Percentiles rank a stretch among this genome's conserved stretches.
These are phyloP conservation scores for Opisthograptis luteolata DNA, from an alignment of 2,888 invertebrate genomes.

Conservation along the genomic window DNA sequence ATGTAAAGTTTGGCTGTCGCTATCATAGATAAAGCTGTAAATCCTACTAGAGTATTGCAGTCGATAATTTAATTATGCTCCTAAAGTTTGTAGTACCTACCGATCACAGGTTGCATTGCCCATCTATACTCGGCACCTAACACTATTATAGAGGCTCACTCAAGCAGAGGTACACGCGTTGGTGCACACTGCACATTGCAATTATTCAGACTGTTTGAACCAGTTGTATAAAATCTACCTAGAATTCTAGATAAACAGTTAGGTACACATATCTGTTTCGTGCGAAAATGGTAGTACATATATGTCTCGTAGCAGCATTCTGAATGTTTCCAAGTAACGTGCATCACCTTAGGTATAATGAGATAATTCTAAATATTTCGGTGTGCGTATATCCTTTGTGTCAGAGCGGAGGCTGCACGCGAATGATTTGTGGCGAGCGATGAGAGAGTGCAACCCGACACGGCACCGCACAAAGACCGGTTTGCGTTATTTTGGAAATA, in stretches of 20 bases:
- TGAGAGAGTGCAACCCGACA: slow-evolving; percentile 57
- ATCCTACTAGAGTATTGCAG: too few relatives aligned
- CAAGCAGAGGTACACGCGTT: slow-evolving; percentile 20
- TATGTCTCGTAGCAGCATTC: slow-evolving; percentile 1
- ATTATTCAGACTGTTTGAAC: slow-evolving; percentile 28
- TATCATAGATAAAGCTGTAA: too few relatives aligned
- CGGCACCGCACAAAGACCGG: slow-evolving; percentile 82
- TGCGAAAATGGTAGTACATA: too few relatives aligned
- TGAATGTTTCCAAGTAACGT: slow-evolving; percentile 27
- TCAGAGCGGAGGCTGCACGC: slow-evolving; percentile 47
- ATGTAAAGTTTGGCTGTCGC: not conserved
- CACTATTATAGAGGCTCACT: not conserved
- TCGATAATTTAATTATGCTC: too few relatives aligned
- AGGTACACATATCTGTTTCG: slow-evolving; percentile 5
- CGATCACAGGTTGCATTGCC: not conserved
- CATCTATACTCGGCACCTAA: not conserved
- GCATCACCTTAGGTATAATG: slow-evolving; percentile 30
- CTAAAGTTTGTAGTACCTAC: too few relatives aligned
- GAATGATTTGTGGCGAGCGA: slow-evolving; percentile 64
- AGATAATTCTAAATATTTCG: slow-evolving; percentile 29
- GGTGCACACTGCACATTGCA: slow-evolving; percentile 17
- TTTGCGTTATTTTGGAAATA: slow-evolving; percentile 74
- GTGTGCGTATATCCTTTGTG: slow-evolving; percentile 34
- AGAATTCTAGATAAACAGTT: slow-evolving; percentile 5
- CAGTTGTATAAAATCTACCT: slow-evolving; percentile 30